Evolutionary conservation across 2,888 invertebrate genomes (phyloP), one percentile per base, ranked within the genome.

Genomic region (Nebria salina): DNA sequence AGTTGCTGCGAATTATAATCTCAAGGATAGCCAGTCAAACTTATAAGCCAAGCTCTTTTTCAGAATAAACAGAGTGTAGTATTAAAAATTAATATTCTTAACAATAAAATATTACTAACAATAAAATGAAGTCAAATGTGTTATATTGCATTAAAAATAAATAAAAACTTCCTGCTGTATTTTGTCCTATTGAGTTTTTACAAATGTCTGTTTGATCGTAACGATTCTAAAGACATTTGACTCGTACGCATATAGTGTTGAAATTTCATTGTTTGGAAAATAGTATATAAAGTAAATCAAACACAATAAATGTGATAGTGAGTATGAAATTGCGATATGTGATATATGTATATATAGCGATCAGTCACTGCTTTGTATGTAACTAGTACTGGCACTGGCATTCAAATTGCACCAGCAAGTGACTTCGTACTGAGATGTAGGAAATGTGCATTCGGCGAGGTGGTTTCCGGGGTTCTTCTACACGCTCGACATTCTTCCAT

Each of bases 391-490:
- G 34, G 41, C 43, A 15, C 34, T 41, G 41, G 34, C 73, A 41
- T 8, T 42, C 42, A 41, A 13, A 73, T 73, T 73, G 73, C 73
- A 73, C 13, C 42, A n/a, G 41, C 1, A 26, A 73, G 6, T 6
- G 70, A 34, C 25, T 70, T 70, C 34, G 70, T 26, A 26, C 15
- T 20, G 70, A 8, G 54, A 54, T 54, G 8, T 70, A 70, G 70
- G 70, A 70, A 70, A 70, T 70, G 70, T 70, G 25, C 25, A 70
- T 25, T 70, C 65, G 70, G 43, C 70, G 76, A 54, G 54, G 54
- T 54, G 54, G 76, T 77, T 77, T 70, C 76, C 70, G 15, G 5
- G 68, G 34, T 68, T 43, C 54, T 66, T 13, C 6, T 25, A 66
- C 66, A 66, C 70, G 20, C 6, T 26, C 70, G 34, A 70, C 70